A percentile compares a stretch with the other conserved stretches of the same genome.
Conservation (phyloP, 2,888 invertebrate species). For the Andrena hattorfiana region DNA sequence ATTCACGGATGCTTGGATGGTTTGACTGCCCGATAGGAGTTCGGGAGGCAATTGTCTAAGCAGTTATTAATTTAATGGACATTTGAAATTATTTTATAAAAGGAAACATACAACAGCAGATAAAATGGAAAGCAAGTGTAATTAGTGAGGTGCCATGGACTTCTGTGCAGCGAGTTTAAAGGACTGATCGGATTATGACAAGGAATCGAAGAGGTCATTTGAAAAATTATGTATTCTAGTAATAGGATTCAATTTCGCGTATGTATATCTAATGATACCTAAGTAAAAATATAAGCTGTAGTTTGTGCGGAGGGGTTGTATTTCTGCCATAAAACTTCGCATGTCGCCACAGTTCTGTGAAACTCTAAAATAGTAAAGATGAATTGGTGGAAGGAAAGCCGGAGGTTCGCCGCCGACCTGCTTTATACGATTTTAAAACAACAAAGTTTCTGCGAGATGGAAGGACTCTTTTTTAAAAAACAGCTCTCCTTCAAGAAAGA, state of each 20-base stretch:
- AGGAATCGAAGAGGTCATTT: neutral
- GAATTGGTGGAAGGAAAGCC: neutral
- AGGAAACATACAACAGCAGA: neutral
- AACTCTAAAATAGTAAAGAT: neutral
- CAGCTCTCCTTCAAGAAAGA: neutral
- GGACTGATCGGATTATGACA: neutral
- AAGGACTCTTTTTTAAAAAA: neutral
- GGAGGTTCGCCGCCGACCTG: neutral
- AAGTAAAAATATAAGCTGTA: neutral
- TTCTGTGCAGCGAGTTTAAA: neutral
- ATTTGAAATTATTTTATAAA: neutral
- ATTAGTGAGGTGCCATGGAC: neutral
- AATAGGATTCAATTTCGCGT: neutral
- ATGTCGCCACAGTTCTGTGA: neutral
- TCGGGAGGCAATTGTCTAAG: no score
- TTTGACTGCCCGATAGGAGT: slow-evolving; percentile 13
- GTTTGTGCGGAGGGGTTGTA: neutral
- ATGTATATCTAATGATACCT: neutral
- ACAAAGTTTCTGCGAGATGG: slow-evolving; percentile 1
- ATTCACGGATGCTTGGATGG: neutral
- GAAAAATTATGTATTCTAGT: neutral
- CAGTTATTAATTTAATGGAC: no score
- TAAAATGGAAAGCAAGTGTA: neutral
- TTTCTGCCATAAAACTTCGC: neutral
- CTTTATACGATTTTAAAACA: slow-evolving; percentile 5